A percentile compares a stretch with the other conserved stretches of the same genome.
Evolutionary conservation across 2,797 vertebrate genomes (phyloP).

Genomic region (Falco berigora): DNA sequence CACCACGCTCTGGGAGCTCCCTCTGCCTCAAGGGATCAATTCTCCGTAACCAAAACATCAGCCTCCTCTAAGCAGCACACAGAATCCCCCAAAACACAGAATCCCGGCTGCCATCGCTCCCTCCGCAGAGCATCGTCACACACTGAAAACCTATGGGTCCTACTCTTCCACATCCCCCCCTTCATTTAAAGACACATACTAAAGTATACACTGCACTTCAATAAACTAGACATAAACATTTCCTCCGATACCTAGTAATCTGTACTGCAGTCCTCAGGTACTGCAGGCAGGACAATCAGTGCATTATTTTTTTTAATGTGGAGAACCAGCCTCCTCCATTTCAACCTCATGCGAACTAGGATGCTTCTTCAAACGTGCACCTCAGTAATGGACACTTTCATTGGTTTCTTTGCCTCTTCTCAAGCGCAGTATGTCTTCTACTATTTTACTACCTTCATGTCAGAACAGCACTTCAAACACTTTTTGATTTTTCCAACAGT

Average conservation of each 20-base stretch:
- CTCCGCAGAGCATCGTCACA: not conserved
- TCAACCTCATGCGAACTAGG: not conserved
- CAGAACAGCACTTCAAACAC: not conserved
- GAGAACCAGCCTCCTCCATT: not conserved
- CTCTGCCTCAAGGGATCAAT: not conserved
- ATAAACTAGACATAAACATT: rapidly evolving
- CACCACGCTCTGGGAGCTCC: not conserved
- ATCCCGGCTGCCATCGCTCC: rapidly evolving
- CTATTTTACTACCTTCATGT: not conserved
- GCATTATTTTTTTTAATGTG: not conserved
- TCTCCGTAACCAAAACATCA: not conserved
- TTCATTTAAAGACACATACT: not conserved
- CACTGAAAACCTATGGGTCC: rapidly evolving
- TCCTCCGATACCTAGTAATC: not conserved
- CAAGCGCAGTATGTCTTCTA: not conserved
- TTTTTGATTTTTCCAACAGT: not conserved
- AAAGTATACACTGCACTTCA: not conserved
- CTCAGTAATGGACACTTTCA: rapidly evolving
- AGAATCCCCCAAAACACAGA: not conserved
- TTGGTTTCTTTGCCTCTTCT: not conserved
- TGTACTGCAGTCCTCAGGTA: not conserved
- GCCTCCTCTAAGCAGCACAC: not conserved
- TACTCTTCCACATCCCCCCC: not conserved
- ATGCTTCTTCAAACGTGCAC: not conserved
- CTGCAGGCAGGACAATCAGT: not conserved